A percentile compares a stretch with the other conserved stretches of the same genome.
phyloP scores from a whole-genome alignment of 1,140 invertebrate species.

The Melitaea cinxia region DNA sequence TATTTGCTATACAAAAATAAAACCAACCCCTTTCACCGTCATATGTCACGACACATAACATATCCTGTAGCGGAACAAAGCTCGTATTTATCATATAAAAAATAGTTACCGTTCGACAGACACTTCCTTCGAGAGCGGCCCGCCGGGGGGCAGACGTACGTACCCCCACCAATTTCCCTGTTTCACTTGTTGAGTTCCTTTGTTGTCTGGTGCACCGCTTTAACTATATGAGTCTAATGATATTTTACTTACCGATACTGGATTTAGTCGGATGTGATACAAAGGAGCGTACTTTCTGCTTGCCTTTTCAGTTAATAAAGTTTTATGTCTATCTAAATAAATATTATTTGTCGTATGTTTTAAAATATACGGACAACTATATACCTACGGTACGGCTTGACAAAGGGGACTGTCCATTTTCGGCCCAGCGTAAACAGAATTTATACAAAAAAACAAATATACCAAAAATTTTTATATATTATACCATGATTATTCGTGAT shows the following conservation, averaged over 20 bases:
- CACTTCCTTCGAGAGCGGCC: conserved; percentile 26
- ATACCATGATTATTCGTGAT: too few relatives aligned
- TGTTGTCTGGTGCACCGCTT: conserved; percentile 48
- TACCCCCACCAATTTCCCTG: conserved; percentile 32
- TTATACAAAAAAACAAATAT: too few relatives aligned
- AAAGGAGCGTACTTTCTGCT: not conserved
- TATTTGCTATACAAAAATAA: too few relatives aligned
- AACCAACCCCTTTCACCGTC: not conserved
- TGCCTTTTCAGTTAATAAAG: not conserved
- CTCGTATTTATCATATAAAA: conserved; percentile 27
- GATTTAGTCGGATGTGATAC: conserved; percentile 11
- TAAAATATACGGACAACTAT: too few relatives aligned
- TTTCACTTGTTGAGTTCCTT: conserved; percentile 53
- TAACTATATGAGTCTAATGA: conserved; percentile 5
- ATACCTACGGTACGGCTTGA: too few relatives aligned
- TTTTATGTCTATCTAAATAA: not conserved
- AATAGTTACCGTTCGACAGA: conserved; percentile 34
- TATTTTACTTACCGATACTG: conserved; percentile 10
- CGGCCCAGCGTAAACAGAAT: too few relatives aligned
- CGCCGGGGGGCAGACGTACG: conserved; percentile 15
- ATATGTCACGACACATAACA: conserved; percentile 4
- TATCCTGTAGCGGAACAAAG: conserved; percentile 5
- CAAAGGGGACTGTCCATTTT: too few relatives aligned
- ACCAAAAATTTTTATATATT: too few relatives aligned
- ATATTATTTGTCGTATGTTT: too few relatives aligned